phyloP scores from a whole-genome alignment of 2,888 invertebrate genomes.

The Tetragnatha montana region DNA sequence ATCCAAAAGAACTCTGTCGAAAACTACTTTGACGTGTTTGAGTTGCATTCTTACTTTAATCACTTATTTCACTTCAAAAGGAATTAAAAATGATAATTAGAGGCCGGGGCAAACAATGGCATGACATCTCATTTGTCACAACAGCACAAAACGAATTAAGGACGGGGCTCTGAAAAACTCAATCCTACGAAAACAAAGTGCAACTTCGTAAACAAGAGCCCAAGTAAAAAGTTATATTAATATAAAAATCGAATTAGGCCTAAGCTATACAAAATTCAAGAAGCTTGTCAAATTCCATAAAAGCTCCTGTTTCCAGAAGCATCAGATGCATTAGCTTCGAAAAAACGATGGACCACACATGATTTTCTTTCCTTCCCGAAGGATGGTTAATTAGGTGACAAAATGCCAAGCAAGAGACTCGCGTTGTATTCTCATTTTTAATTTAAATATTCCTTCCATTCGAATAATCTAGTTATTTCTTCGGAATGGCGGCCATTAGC shows the following conservation, averaged over 20 bases:
- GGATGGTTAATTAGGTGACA: constrained; percentile 24
- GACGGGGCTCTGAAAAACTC: not conserved
- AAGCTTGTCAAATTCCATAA: not conserved
- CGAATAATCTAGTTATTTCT: constrained; percentile 31
- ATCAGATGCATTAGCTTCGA: constrained; percentile 10
- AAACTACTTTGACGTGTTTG: not conserved
- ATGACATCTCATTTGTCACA: not conserved
- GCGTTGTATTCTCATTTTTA: constrained; percentile 24
- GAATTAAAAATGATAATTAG: not conserved
- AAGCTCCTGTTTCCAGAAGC: not conserved
- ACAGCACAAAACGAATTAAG: not conserved
- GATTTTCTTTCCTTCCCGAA: not conserved
- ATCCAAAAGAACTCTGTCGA: not conserved
- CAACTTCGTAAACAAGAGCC: not conserved
- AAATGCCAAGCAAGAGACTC: constrained; percentile 22
- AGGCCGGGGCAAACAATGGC: not conserved
- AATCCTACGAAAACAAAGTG: not conserved
- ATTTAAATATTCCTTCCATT: constrained; percentile 5
- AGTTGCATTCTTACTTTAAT: not conserved
- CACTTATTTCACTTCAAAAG: not conserved
- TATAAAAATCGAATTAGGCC: not conserved
- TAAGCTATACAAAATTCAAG: not conserved
- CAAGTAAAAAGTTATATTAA: not conserved
- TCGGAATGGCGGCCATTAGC: constrained; percentile 11
- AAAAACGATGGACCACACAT: not conserved